These are phyloP conservation scores for Sternarchorhynchus goeldii DNA, from an alignment of 2,797 vertebrate genomes.

Conservation along the genomic window DNA sequence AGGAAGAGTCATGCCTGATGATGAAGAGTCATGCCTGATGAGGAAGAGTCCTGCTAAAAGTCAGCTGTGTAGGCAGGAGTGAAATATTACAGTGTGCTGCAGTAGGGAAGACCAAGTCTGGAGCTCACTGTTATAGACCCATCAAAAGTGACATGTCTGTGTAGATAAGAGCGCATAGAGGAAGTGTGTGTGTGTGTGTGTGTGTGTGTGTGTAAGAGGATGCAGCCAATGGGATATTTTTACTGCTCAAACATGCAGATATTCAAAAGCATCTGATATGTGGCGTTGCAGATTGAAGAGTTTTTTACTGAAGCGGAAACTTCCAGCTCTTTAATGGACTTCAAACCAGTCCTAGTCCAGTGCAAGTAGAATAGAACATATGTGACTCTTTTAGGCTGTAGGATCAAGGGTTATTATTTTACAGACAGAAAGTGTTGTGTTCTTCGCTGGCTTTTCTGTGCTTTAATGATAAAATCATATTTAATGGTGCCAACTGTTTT, in stretches of 20 bases:
- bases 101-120: background rate
- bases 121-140: slow-evolving; percentile 2
- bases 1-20: slow-evolving; percentile 28
- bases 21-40: slow-evolving; percentile 28
- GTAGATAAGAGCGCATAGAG: slow-evolving; percentile 31
- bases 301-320: background rate
- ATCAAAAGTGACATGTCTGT: background rate
- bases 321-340: background rate
- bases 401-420: no score
- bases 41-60: slow-evolving; percentile 30
- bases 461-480: no score
- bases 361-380: no score
- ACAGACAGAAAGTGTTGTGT: no score
- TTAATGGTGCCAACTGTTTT: no score
- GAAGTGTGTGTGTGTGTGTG: slow-evolving; percentile 20
- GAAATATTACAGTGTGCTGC: slow-evolving; percentile 5
- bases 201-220: background rate
- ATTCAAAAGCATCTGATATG: slow-evolving; percentile 4
- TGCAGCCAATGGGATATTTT: background rate
- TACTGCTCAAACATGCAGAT: background rate
- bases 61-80: slow-evolving; percentile 11
- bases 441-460: no score
- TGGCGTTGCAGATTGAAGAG: background rate
- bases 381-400: no score
- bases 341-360: no score